phyloP scores from a whole-genome alignment of 2,113 vertebrate genomes.

The Gavia stellata region DNA sequence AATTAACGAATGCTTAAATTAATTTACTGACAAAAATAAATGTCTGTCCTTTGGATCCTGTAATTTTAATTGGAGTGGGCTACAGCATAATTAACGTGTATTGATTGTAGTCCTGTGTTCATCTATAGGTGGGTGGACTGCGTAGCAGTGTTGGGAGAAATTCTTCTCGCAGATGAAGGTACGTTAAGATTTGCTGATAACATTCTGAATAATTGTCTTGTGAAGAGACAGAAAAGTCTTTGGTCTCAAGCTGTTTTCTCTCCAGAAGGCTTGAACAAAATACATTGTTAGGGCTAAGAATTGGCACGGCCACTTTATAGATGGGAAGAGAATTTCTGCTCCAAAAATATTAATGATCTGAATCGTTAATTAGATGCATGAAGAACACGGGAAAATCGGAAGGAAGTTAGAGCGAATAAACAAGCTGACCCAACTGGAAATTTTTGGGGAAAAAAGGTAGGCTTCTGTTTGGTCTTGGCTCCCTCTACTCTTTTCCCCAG shows the following conservation, averaged over 20 bases:
- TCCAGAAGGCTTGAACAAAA: background rate
- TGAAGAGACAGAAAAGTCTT: background rate
- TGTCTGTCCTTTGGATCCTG: slow-evolving; percentile 30
- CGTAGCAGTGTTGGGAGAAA: background rate
- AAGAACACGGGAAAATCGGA: background rate
- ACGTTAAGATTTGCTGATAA: slow-evolving; percentile 6
- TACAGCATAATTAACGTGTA: slow-evolving; percentile 47
- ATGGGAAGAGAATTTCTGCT: background rate
- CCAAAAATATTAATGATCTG: background rate
- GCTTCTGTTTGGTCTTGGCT: background rate
- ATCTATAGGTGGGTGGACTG: slow-evolving; percentile 28
- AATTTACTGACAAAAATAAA: slow-evolving; percentile 61
- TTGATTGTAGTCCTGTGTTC: background rate
- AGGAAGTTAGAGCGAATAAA: background rate
- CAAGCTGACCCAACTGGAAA: background rate
- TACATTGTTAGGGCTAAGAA: background rate
- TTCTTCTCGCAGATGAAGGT: background rate
- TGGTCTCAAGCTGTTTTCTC: slow-evolving; percentile 16
- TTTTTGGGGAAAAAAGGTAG: background rate
- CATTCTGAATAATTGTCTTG: background rate
- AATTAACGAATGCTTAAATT: slow-evolving; percentile 42
- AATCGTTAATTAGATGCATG: background rate
- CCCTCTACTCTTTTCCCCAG: background rate
- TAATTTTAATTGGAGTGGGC: slow-evolving; percentile 44
- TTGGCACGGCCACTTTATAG: background rate